Conservation (phyloP, 2,797 vertebrate species). For the Pristis pectinata region DNA sequence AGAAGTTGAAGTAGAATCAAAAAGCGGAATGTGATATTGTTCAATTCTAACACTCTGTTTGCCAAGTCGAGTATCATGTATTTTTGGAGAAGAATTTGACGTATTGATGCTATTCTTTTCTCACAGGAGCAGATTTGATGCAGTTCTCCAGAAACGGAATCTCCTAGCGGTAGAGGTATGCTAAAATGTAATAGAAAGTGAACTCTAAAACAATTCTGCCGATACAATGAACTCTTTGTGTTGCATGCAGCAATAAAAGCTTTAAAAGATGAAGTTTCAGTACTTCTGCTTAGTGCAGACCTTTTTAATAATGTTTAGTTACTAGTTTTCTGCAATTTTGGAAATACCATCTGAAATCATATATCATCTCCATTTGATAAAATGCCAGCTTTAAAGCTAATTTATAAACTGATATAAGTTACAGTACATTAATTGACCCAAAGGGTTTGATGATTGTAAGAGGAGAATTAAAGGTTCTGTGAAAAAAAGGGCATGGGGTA, state of each 20-base stretch:
- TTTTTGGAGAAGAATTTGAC: slow-evolving; percentile 50
- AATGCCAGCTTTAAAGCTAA: neutral
- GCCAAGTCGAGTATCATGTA: slow-evolving; percentile 7
- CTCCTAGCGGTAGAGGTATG: slow-evolving; percentile 93
- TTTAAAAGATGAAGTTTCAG: slow-evolving; percentile 48
- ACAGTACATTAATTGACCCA: neutral
- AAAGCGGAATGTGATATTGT: slow-evolving; percentile 40
- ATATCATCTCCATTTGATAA: slow-evolving; percentile 19
- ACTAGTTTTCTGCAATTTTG: slow-evolving; percentile 68
- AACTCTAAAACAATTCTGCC: slow-evolving; percentile 47
- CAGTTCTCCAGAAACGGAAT: slow-evolving; percentile 93
- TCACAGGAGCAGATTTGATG: slow-evolving; percentile 87
- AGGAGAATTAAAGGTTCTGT: neutral
- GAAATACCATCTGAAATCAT: slow-evolving; percentile 44
- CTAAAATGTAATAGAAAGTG: slow-evolving; percentile 72
- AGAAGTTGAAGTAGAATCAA: slow-evolving; percentile 42
- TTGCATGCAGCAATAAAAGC: slow-evolving; percentile 41
- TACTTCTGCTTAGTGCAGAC: slow-evolving; percentile 60
- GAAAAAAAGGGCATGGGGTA: too few relatives aligned
- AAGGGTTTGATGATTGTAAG: neutral
- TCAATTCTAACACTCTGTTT: neutral
- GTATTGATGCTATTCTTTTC: slow-evolving; percentile 66
- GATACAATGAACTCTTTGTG: slow-evolving; percentile 62
- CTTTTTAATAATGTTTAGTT: slow-evolving; percentile 57
- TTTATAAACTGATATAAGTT: neutral